Percentiles rank a stretch among this genome's conserved stretches.
phyloP scores from a whole-genome alignment of 2,888 invertebrate species.

The Smittia aterrima region DNA sequence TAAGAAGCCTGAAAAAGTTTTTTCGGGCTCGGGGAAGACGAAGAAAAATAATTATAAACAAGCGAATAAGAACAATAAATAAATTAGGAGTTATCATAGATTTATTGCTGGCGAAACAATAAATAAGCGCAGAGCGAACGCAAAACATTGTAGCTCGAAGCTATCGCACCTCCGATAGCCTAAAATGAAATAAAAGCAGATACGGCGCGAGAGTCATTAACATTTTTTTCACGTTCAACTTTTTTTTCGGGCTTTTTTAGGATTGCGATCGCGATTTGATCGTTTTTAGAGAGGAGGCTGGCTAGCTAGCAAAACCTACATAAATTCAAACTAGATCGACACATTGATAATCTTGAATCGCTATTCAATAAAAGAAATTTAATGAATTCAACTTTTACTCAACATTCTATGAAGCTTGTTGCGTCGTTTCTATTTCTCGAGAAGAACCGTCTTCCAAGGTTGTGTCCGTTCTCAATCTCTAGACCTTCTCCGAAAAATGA shows the following conservation, averaged over 20 bases:
- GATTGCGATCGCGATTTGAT: no score
- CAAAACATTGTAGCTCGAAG: not conserved
- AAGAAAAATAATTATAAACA: conserved; percentile 34
- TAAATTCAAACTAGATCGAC: no score
- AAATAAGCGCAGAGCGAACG: conserved; percentile 16
- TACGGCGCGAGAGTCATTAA: conserved; percentile 23
- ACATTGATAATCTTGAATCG: no score
- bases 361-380: no score
- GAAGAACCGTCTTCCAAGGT: no score
- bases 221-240: conserved; percentile 15
- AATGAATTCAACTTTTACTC: no score
- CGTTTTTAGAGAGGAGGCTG: no score
- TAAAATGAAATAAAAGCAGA: not conserved
- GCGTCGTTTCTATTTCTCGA: no score
- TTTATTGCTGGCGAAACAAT: conserved; percentile 1
- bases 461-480: not conserved
- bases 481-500: conserved; percentile 18
- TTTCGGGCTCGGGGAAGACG: not conserved
- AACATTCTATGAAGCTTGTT: no score
- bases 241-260: not conserved
- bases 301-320: no score
- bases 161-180: not conserved
- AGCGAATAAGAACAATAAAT: conserved; percentile 34
- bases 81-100: conserved; percentile 27
- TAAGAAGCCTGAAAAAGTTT: not conserved